Base-by-base conservation (phyloP, 92 coral and sea anemone species). In the Phenganax marumi region DNA sequence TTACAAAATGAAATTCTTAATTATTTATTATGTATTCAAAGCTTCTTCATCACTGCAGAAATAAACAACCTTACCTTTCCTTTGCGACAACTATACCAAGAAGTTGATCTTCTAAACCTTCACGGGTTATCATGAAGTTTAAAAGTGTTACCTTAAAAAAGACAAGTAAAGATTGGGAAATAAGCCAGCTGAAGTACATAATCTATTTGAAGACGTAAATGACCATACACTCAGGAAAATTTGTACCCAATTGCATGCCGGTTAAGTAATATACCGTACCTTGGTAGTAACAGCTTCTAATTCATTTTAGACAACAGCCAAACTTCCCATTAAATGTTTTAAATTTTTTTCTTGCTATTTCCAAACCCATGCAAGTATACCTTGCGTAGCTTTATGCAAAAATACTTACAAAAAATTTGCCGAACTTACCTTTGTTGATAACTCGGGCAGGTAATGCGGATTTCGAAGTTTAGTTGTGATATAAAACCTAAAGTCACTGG, bases 81-180 rank as follows among this genome's bases (percentile, higher is more conserved):
- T 96, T 96, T 43, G 99, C 99, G 50, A 96, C 99, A 49, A 96
- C 99, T 46, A 96, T 96, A 52, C 99, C 99, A 54, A 96, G 88
- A 61, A 96, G 85, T 70, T 96, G 99, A 70, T 96, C 99, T 87
- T 92, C 92, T 66, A 96, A 89, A 49, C 99, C 99, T 84, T 96
- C 99, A 10, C 93, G 99, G 13, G 99, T 96, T 75, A 96, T 96
- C 99, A 96, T 96, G 85, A 96, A 96, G 91, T 96, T 96, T 57
- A 96, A 90, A 14, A 96, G 82, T 10, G 99, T 91, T 78, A 96
- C 99, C 83, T 78, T 47, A 16, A 18, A 62, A 62, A 78, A 61
- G 25, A n/a, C 77, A 72, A 25, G 60, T 56, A 33, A 50, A 14
- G 21, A 56, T 56, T 56, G 21, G 3, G 21, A 19, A 14, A 56